phyloP scores from a whole-genome alignment of 2,888 invertebrate genomes.

The Scaptomyza tumidula region DNA sequence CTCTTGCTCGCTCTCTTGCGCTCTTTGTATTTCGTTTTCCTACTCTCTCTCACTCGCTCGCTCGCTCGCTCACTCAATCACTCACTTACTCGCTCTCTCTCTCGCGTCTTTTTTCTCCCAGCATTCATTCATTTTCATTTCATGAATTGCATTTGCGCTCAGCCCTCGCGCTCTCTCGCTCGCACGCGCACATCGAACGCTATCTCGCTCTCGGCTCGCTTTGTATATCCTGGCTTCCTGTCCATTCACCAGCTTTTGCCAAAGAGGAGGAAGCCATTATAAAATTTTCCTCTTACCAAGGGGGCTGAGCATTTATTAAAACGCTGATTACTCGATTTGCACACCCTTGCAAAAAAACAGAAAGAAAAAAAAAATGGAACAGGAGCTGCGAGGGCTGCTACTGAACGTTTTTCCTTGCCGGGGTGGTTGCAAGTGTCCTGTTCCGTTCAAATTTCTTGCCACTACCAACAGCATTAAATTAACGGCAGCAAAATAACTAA shows the following conservation, averaged over 20 bases:
- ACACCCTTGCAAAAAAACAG: slow-evolving; percentile 29
- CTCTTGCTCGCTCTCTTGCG: slow-evolving; percentile 34
- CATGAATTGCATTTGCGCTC: slow-evolving; percentile 47
- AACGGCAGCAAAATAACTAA: slow-evolving; percentile 47
- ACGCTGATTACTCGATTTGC: slow-evolving; percentile 67
- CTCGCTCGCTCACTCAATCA: slow-evolving; percentile 26
- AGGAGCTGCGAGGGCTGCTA: slow-evolving; percentile 17
- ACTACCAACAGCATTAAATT: slow-evolving; percentile 21
- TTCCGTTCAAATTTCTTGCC: slow-evolving; percentile 9
- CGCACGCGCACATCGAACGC: slow-evolving; percentile 15
- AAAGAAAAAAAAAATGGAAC: not conserved
- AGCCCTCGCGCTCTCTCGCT: slow-evolving; percentile 26
- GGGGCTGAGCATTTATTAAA: slow-evolving; percentile 61
- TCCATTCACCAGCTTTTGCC: slow-evolving; percentile 29
- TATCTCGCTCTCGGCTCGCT: slow-evolving; percentile 14
- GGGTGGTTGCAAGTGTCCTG: slow-evolving; percentile 32
- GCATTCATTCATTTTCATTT: slow-evolving; percentile 50
- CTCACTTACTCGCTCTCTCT: slow-evolving; percentile 28
- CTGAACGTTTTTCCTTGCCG: slow-evolving; percentile 12
- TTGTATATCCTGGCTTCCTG: slow-evolving; percentile 48
- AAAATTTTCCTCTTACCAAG: slow-evolving; percentile 41
- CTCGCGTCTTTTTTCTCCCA: slow-evolving; percentile 29
- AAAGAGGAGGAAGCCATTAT: slow-evolving; percentile 70
- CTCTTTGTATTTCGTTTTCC: slow-evolving; percentile 24
- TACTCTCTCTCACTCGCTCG: slow-evolving; percentile 42